These are phyloP conservation scores for Molorchus minor DNA, from an alignment of 2,888 invertebrate species.

Conservation along the genomic window DNA sequence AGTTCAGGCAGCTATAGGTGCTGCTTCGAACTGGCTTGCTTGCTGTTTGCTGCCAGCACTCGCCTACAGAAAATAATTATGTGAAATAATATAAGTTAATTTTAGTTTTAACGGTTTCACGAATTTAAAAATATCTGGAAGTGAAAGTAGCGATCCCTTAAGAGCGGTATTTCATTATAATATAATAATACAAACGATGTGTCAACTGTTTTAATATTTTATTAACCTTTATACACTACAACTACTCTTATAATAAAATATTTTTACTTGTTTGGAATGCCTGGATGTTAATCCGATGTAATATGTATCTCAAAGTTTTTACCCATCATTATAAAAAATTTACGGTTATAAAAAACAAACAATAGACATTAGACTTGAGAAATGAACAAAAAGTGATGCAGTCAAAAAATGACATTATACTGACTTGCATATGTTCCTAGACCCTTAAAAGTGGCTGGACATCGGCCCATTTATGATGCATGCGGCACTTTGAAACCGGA, in stretches of 20 bases:
- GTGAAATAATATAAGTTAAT: too few species aligned
- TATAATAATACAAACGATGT: too few species aligned
- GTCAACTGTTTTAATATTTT: too few species aligned
- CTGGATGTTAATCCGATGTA: not conserved
- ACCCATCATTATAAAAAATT: not conserved
- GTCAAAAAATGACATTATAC: slow-evolving; percentile 29
- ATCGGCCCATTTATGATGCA: slow-evolving; percentile 36
- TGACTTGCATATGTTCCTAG: slow-evolving; percentile 30
- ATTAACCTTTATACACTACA: too few species aligned
- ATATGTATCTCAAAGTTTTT: not conserved
- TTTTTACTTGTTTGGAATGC: not conserved
- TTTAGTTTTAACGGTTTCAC: too few species aligned
- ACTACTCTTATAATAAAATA: not conserved
- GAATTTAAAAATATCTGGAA: too few species aligned
- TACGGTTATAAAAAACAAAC: not conserved
- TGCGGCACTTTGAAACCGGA: slow-evolving; percentile 51
- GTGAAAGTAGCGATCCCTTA: too few species aligned
- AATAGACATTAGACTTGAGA: not conserved
- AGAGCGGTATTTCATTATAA: too few species aligned
- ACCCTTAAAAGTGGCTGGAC: slow-evolving; percentile 40
- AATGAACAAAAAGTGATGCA: slow-evolving; percentile 10
- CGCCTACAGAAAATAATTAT: too few species aligned
- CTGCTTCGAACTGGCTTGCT: too few species aligned
- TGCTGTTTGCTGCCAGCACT: too few species aligned
- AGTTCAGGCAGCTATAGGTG: too few species aligned